A percentile compares a stretch with the other conserved stretches of the same genome.
Conservation (phyloP, 2,888 invertebrate species). For the Ypsolopha sequella region DNA sequence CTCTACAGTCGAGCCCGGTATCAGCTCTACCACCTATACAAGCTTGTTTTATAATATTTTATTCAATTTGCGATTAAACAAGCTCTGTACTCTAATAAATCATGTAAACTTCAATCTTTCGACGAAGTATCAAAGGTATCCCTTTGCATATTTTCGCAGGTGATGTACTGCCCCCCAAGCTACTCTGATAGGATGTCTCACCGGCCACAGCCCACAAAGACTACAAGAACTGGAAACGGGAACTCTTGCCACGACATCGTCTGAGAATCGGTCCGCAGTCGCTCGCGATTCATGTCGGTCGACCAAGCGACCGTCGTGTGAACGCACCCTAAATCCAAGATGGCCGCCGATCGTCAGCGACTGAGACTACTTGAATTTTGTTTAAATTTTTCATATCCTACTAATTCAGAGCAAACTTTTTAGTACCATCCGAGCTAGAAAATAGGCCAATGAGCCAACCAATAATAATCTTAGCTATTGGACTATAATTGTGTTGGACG, state of each 20-base stretch:
- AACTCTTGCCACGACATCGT: conserved; percentile 73
- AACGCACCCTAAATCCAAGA: conserved; percentile 5
- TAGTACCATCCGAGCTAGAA: neutral
- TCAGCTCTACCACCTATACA: too few relatives aligned
- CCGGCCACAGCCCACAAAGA: conserved; percentile 72
- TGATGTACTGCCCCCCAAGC: conserved; percentile 72
- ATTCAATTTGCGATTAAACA: too few relatives aligned
- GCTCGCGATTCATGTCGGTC: conserved; percentile 28
- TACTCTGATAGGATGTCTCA: conserved; percentile 53
- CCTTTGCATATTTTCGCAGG: conserved; percentile 25
- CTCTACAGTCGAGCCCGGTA: too few relatives aligned
- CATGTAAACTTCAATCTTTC: too few relatives aligned
- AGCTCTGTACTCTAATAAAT: too few relatives aligned
- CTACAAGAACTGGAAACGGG: conserved; percentile 78
- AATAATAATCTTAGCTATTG: neutral
- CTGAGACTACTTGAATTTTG: neutral
- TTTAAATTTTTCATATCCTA: neutral
- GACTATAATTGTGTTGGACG: neutral
- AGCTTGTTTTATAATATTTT: too few relatives aligned
- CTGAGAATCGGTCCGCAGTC: conserved; percentile 52
- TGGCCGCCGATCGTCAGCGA: neutral
- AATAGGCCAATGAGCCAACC: neutral
- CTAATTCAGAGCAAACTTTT: neutral
- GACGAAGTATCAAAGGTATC: too few relatives aligned
- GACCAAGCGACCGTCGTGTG: conserved; percentile 50